Evolutionary conservation across 1,140 invertebrate species (phyloP).

Genomic region (Calliopsis andreniformis): DNA sequence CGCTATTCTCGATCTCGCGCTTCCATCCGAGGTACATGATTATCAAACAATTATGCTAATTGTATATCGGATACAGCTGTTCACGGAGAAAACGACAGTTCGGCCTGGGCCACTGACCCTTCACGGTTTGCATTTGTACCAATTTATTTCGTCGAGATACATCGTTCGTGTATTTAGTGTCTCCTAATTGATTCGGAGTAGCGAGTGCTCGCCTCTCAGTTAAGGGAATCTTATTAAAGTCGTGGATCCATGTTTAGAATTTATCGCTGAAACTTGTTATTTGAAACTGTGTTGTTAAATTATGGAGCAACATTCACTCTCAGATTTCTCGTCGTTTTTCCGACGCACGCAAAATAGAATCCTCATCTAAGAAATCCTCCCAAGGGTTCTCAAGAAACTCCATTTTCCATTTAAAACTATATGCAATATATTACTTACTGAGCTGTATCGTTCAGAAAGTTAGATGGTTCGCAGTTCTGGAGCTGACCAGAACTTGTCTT

Average conservation of each 20-base stretch:
- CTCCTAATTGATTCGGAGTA: neutral
- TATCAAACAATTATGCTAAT: slow-evolving; percentile 42
- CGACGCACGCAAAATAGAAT: slow-evolving; percentile 6
- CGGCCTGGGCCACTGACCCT: slow-evolving; percentile 15
- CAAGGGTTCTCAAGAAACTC: neutral
- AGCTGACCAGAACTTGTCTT: slow-evolving; percentile 19
- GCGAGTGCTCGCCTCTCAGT: neutral
- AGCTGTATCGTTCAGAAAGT: slow-evolving; percentile 38
- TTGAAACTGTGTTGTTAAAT: too few relatives aligned
- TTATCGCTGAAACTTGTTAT: too few relatives aligned
- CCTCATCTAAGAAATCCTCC: neutral
- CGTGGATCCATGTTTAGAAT: neutral
- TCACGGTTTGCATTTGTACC: slow-evolving; percentile 28
- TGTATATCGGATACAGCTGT: slow-evolving; percentile 18
- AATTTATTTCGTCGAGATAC: slow-evolving; percentile 12
- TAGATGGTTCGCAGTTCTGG: neutral
- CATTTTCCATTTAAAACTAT: slow-evolving; percentile 26
- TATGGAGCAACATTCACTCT: neutral
- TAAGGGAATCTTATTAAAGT: too few relatives aligned
- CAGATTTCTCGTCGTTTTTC: neutral
- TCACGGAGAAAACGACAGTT: neutral
- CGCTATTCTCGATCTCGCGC: neutral
- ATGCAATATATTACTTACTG: slow-evolving; percentile 49
- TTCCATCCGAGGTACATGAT: slow-evolving; percentile 26
- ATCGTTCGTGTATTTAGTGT: neutral